Percentiles rank a stretch among this genome's conserved stretches.
Conservation (phyloP, 1,140 invertebrate genomes). For the Metaphire vulgaris region DNA sequence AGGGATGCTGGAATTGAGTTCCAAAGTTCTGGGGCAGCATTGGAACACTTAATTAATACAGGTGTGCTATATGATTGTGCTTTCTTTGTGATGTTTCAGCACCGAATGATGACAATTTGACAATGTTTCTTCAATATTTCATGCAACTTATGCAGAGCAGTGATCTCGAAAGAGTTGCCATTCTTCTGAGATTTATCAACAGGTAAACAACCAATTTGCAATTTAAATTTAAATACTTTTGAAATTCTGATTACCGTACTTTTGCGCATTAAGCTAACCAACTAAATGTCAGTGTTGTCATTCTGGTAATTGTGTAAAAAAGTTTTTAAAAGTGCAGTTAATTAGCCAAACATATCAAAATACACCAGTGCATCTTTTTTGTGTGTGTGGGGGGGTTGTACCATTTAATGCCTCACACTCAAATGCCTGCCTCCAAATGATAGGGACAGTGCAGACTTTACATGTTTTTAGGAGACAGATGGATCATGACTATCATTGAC, state of each 20-base stretch:
- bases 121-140: not conserved
- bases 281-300: not conserved
- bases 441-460: too few relatives aligned
- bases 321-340: not conserved
- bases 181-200: not conserved
- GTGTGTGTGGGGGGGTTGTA: too few relatives aligned
- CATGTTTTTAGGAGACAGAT: too few relatives aligned
- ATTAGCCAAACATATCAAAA: not conserved
- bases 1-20: not conserved
- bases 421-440: too few relatives aligned
- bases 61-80: not conserved
- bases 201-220: not conserved
- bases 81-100: too few relatives aligned
- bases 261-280: too few relatives aligned
- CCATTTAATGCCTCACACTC: too few relatives aligned
- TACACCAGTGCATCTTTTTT: too few relatives aligned
- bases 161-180: not conserved
- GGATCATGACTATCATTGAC: too few relatives aligned
- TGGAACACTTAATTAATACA: not conserved
- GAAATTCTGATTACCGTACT: too few relatives aligned
- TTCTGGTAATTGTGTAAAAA: not conserved
- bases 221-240: not conserved
- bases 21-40: not conserved
- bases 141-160: not conserved
- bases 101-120: not conserved